Percentiles rank a stretch among this genome's conserved stretches.
These are phyloP conservation scores for Motacilla alba DNA, from an alignment of 2,113 vertebrate genomes.

Conservation along the genomic window DNA sequence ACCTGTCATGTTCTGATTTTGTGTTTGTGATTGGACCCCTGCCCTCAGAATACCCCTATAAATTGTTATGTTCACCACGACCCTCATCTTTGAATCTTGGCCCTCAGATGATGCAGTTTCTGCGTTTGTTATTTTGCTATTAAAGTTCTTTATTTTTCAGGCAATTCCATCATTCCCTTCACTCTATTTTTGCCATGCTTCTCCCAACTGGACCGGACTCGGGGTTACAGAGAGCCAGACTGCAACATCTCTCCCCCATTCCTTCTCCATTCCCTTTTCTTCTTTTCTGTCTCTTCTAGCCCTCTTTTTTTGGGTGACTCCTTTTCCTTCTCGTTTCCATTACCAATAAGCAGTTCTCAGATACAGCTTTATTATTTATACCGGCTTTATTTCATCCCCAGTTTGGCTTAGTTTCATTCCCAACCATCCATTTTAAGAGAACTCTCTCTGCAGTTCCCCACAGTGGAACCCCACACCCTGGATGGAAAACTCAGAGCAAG, in stretches of 20 bases:
- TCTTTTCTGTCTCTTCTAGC: neutral
- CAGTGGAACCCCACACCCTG: rapidly evolving
- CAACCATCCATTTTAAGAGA: neutral
- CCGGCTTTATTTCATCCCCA: neutral
- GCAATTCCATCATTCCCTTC: neutral
- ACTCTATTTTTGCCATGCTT: neutral
- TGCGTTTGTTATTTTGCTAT: neutral
- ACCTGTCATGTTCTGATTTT: neutral
- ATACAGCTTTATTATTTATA: too few species aligned
- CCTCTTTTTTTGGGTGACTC: too few species aligned
- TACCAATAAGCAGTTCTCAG: neutral
- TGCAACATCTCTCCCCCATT: neutral
- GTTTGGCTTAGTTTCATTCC: too few species aligned
- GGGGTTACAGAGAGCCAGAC: neutral
- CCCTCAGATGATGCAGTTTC: neutral
- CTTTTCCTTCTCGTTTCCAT: neutral
- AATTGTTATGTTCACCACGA: rapidly evolving
- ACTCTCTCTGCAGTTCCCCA: neutral
- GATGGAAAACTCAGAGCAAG: neutral
- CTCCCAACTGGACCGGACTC: neutral
- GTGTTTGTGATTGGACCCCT: neutral
- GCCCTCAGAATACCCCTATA: neutral
- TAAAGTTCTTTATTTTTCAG: neutral
- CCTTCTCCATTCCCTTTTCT: neutral
- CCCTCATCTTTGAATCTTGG: neutral